Percentiles rank a stretch among this genome's conserved stretches.
These are phyloP conservation scores for Saguinus midas DNA, from an alignment of 2,113 vertebrate species.

Conservation along the genomic window DNA sequence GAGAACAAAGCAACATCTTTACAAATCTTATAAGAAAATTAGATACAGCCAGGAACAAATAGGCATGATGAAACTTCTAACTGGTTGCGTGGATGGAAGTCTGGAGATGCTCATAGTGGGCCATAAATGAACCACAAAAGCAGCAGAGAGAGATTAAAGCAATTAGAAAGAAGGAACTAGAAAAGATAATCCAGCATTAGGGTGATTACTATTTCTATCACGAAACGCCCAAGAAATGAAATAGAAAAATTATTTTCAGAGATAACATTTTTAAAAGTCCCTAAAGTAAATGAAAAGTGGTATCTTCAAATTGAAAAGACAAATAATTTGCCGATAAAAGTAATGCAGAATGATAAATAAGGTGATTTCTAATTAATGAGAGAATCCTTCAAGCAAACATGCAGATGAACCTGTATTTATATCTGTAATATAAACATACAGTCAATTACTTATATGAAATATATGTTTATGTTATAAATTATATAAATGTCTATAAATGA, in stretches of 20 bases:
- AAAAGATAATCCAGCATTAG: background rate
- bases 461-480: background rate
- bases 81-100: background rate
- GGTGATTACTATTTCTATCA: background rate
- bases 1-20: background rate
- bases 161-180: background rate
- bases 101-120: background rate
- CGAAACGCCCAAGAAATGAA: too few relatives aligned
- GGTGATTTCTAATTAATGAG: background rate
- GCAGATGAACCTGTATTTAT: background rate
- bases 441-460: background rate
- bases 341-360: background rate
- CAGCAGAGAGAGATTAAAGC: background rate
- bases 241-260: too few relatives aligned
- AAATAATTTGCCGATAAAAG: background rate
- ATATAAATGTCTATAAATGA: background rate
- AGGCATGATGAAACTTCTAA: background rate
- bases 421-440: background rate
- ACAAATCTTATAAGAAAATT: background rate
- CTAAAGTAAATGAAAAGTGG: too few relatives aligned
- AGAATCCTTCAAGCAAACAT: background rate
- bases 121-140: too few relatives aligned
- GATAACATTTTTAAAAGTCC: too few relatives aligned
- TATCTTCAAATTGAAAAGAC: too few relatives aligned
- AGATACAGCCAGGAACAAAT: background rate